phyloP scores from a whole-genome alignment of 1,140 invertebrate species.

The Ceratoteleas bidentatus region DNA sequence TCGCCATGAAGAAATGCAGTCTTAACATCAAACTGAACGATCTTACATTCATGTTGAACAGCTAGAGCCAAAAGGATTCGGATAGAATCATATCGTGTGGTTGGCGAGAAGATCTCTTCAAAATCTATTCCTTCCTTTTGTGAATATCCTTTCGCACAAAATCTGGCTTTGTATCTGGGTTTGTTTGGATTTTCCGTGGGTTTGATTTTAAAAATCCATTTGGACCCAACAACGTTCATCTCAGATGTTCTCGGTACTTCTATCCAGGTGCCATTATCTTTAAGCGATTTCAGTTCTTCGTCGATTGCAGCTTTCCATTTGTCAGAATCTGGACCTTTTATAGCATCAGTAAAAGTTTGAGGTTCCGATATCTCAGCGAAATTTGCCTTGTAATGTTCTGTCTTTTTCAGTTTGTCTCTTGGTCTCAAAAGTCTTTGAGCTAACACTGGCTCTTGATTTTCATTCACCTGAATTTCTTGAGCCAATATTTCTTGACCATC shows the following conservation, averaged over 20 bases:
- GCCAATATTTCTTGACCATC: conserved; percentile 2
- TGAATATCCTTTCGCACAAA: conserved; percentile 61
- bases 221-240: conserved; percentile 58
- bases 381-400: conserved; percentile 14
- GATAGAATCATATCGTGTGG: conserved; percentile 66
- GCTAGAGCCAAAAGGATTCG: conserved; percentile 58
- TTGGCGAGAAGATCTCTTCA: conserved; percentile 64
- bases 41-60: conserved; percentile 22
- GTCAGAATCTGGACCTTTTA: conserved; percentile 43
- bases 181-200: neutral
- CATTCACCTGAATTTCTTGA: conserved; percentile 9
- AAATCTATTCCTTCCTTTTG: conserved; percentile 68
- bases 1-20: conserved; percentile 67
- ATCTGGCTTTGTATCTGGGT: conserved; percentile 32
- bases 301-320: conserved; percentile 74
- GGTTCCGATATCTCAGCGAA: conserved; percentile 43
- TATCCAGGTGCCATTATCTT: conserved; percentile 72
- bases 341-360: conserved; percentile 66
- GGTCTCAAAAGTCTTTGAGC: conserved; percentile 3
- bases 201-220: conserved; percentile 69
- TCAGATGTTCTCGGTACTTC: conserved; percentile 46
- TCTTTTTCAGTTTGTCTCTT: conserved; percentile 8
- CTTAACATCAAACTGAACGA: conserved; percentile 61
- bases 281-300: conserved; percentile 67
- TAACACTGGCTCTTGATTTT: neutral